Evolutionary conservation across 2,797 vertebrate species (phyloP), one percentile per base, ranked within the genome.

Genomic region (Erpetoichthys calabaricus): DNA sequence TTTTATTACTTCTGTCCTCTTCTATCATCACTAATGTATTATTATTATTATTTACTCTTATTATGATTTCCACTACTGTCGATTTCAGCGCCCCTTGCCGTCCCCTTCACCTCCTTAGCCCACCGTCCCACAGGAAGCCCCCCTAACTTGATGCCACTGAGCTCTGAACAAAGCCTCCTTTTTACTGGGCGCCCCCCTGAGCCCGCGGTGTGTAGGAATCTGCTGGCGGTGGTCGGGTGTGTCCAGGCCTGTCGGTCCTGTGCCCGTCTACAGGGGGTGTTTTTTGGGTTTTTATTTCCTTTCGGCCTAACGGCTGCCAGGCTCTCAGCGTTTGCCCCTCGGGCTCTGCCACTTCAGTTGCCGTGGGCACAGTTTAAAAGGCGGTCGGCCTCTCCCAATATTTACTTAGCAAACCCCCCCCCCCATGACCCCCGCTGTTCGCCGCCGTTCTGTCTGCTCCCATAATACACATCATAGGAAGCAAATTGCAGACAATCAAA

Each of bases 91-190:
- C 53, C 45, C 51, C 56, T 53, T n/a, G 7, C 51, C 55, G n/a
- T 86, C 87, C 86, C 87, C 47, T 57, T n/a, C n/a, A n/a, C n/a
- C n/a, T n/a, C n/a, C n/a, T n/a, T n/a, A n/a, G n/a, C n/a, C n/a
- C n/a, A n/a, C n/a, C n/a, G 87, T 86, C 87, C 86, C 87, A 89
- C 78, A 85, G 82, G 84, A 89, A 91, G 82, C 78, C 86, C 25
- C 25, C 86, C 88, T 89, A 87, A 87, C 81, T 86, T 91, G 89
- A 91, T 90, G 85, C 87, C 86, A 91, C 90, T 91, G 85, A 90
- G 68, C 67, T 65, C 66, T 57, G 71, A 88, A 91, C 89, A 91
- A 91, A 91, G 86, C 75, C 72, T 83, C 83, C 83, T 91, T 87
- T 84, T 84, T 82, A 79, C 69, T 64, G 66, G 6, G 75, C 80